Conservation (phyloP, 2,113 vertebrate genomes). For the Lasiurus borealis region DNA sequence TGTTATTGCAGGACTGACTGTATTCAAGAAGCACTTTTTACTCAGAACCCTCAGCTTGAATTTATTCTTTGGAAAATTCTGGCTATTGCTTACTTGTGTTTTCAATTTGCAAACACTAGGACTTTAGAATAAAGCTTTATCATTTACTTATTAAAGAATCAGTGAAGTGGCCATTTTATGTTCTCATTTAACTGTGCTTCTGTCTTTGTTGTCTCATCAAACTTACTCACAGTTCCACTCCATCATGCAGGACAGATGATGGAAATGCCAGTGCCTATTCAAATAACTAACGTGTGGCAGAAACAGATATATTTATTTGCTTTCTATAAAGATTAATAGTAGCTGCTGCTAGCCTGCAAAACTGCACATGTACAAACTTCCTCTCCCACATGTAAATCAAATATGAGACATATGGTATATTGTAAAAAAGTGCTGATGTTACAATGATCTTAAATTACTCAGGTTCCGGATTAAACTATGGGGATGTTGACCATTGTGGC, state of each 20-base stretch:
- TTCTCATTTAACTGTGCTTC: slow-evolving; percentile 77
- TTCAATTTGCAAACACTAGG: neutral
- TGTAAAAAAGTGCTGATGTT: slow-evolving; percentile 74
- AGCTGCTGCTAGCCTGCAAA: slow-evolving; percentile 79
- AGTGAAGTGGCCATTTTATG: slow-evolving; percentile 75
- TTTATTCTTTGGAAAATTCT: neutral
- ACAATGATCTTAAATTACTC: slow-evolving; percentile 77
- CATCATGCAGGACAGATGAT: slow-evolving; percentile 82
- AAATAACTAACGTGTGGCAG: slow-evolving; percentile 87
- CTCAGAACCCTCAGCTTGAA: neutral
- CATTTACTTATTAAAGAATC: slow-evolving; percentile 55
- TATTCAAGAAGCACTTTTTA: neutral
- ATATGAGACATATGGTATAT: slow-evolving; percentile 66
- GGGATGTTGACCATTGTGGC: slow-evolving; percentile 63
- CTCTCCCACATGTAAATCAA: slow-evolving; percentile 80
- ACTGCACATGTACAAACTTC: slow-evolving; percentile 75
- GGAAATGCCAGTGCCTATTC: slow-evolving; percentile 86
- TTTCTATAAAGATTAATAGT: slow-evolving; percentile 84
- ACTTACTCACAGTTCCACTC: slow-evolving; percentile 82
- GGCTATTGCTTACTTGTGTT: neutral
- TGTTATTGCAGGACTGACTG: neutral
- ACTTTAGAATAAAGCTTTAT: neutral
- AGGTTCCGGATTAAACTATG: slow-evolving; percentile 64
- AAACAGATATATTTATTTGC: slow-evolving; percentile 77
- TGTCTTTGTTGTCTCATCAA: slow-evolving; percentile 84